Evolutionary conservation across 2,113 vertebrate genomes (phyloP).

Genomic region (Ifrita kowaldi): DNA sequence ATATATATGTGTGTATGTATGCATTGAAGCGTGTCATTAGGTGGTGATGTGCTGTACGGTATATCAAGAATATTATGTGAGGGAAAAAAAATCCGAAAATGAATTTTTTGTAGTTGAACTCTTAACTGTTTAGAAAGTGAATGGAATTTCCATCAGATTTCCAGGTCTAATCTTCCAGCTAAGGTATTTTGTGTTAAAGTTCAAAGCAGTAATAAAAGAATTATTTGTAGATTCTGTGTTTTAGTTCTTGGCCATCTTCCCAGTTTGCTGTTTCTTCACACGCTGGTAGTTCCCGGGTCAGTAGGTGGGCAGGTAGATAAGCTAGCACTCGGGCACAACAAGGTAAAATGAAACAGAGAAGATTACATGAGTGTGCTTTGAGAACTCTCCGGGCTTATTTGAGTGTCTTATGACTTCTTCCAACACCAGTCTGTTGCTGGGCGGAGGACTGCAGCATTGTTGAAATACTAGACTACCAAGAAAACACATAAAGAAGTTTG

Average conservation of each 20-base stretch:
- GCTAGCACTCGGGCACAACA: neutral
- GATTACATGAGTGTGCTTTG: neutral
- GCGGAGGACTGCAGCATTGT: neutral
- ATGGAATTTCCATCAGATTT: neutral
- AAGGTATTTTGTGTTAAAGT: neutral
- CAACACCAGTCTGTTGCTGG: neutral
- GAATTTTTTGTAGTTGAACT: neutral
- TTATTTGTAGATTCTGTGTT: neutral
- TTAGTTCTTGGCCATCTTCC: neutral
- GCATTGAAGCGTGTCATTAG: constrained; percentile 1
- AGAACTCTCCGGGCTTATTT: neutral
- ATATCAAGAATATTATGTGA: neutral
- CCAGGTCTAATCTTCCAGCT: neutral
- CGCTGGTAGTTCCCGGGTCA: neutral
- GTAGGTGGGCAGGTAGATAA: neutral
- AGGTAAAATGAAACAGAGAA: neutral
- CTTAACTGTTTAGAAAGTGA: neutral
- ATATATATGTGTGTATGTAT: neutral
- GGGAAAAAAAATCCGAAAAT: neutral
- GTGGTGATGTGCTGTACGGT: neutral
- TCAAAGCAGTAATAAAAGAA: neutral
- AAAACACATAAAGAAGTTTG: accelerated
- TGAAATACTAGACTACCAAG: neutral
- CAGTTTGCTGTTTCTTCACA: neutral
- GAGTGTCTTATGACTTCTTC: neutral